phyloP scores from a whole-genome alignment of 2,113 vertebrate genomes.

The Phrynocephalus versicolor region DNA sequence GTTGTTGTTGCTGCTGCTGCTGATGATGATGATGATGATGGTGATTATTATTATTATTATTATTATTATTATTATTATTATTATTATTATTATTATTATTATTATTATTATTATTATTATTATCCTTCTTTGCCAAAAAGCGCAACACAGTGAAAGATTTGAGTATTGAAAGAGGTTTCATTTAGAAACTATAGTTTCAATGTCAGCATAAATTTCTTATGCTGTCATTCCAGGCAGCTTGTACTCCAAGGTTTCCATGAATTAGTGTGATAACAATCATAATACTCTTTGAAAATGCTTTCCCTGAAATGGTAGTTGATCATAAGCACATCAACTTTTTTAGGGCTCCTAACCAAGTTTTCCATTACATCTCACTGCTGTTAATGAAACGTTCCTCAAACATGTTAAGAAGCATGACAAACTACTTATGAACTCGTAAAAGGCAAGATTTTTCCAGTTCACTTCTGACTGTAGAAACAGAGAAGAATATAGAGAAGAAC shows the following conservation, averaged over 20 bases:
- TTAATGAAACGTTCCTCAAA: conserved; percentile 2
- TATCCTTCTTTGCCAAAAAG: background rate
- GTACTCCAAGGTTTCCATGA: background rate
- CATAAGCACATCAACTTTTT: background rate
- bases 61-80: too few relatives aligned
- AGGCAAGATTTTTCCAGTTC: conserved; percentile 9
- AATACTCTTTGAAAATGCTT: background rate
- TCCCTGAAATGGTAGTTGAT: background rate
- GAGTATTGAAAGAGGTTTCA: background rate
- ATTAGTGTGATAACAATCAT: background rate
- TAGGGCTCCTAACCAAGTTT: background rate
- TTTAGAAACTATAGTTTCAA: background rate
- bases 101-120: too few relatives aligned
- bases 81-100: too few relatives aligned
- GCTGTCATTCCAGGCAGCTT: background rate
- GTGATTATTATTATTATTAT: too few relatives aligned
- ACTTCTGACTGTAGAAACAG: background rate
- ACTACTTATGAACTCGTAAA: background rate
- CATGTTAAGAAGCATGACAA: conserved; percentile 3
- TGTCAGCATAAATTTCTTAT: too few relatives aligned
- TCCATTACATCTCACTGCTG: background rate
- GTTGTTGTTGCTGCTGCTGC: too few relatives aligned
- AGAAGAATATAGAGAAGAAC: background rate
- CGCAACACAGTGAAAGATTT: background rate
- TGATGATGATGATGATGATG: too few relatives aligned